These are phyloP conservation scores for Alouatta palliata DNA, from an alignment of 2,113 vertebrate species.

Conservation along the genomic window DNA sequence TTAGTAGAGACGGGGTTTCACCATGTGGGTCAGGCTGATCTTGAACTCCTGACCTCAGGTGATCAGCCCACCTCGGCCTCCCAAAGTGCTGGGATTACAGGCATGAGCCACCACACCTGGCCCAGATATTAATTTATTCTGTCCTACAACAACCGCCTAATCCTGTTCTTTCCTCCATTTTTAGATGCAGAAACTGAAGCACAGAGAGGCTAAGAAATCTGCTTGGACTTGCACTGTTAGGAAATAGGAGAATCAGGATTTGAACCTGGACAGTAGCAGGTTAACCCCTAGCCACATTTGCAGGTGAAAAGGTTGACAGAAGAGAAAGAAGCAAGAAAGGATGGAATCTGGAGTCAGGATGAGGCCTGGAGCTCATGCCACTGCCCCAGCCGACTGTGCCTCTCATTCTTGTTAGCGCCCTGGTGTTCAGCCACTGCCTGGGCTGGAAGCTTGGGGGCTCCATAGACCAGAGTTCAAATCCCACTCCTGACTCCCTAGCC, in stretches of 20 bases:
- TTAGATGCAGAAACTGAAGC: not conserved
- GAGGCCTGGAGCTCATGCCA: not conserved
- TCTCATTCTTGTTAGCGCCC: not conserved
- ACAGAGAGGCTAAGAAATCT: not conserved
- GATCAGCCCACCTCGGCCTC: too few species aligned
- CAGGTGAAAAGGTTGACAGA: not conserved
- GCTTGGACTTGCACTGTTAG: accelerated
- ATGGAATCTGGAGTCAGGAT: not conserved
- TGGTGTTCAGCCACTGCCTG: accelerated
- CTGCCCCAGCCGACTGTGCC: not conserved
- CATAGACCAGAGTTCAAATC: not conserved
- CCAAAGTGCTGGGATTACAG: too few species aligned
- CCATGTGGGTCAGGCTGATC: too few species aligned
- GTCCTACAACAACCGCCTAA: not conserved
- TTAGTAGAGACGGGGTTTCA: too few species aligned
- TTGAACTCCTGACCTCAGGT: too few species aligned
- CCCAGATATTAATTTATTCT: accelerated
- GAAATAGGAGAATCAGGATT: not conserved
- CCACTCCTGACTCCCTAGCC: not conserved
- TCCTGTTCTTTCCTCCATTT: not conserved
- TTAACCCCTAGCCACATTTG: not conserved
- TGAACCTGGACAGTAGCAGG: not conserved
- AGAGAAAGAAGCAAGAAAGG: not conserved
- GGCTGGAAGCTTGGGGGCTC: not conserved
- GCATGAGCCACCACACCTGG: too few species aligned